Conservation (phyloP, 1,140 invertebrate species). For the Orussus abietinus region DNA sequence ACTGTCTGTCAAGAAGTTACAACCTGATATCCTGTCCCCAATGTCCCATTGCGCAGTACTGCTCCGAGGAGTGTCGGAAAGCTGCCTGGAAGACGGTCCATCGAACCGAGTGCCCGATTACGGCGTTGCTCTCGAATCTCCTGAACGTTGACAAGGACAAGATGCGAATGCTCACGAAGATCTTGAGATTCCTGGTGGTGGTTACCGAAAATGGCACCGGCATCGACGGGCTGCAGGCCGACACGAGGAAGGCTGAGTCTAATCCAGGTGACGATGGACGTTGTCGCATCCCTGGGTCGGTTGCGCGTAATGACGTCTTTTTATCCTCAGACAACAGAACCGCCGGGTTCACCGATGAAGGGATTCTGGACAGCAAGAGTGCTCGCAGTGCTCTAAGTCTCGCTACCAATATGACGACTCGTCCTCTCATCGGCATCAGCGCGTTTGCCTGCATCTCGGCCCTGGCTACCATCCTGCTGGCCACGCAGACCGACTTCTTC, state of each 20-base stretch:
- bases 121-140: slow-evolving; percentile 44
- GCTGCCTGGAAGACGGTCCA: slow-evolving; percentile 58
- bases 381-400: slow-evolving; percentile 40
- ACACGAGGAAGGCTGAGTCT: slow-evolving; percentile 34
- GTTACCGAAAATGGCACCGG: slow-evolving; percentile 40
- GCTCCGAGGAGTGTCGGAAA: slow-evolving; percentile 56
- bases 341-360: slow-evolving; percentile 44
- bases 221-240: slow-evolving; percentile 38
- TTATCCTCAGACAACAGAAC: slow-evolving; percentile 43
- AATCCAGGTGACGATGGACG: slow-evolving; percentile 44
- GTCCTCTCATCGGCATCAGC: slow-evolving; percentile 43
- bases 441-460: slow-evolving; percentile 47
- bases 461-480: slow-evolving; percentile 37
- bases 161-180: slow-evolving; percentile 50
- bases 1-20: slow-evolving; percentile 67
- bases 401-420: slow-evolving; percentile 42
- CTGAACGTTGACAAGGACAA: slow-evolving; percentile 50
- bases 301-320: too few species aligned
- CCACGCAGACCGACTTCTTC: slow-evolving; percentile 50
- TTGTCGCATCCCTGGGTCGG: too few species aligned
- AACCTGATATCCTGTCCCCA: slow-evolving; percentile 55
- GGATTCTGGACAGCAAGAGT: slow-evolving; percentile 32
- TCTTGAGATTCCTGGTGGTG: slow-evolving; percentile 46
- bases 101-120: slow-evolving; percentile 59
- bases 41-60: slow-evolving; percentile 57